Conservation (phyloP, 2,113 vertebrate species). For the Sorex fumeus region DNA sequence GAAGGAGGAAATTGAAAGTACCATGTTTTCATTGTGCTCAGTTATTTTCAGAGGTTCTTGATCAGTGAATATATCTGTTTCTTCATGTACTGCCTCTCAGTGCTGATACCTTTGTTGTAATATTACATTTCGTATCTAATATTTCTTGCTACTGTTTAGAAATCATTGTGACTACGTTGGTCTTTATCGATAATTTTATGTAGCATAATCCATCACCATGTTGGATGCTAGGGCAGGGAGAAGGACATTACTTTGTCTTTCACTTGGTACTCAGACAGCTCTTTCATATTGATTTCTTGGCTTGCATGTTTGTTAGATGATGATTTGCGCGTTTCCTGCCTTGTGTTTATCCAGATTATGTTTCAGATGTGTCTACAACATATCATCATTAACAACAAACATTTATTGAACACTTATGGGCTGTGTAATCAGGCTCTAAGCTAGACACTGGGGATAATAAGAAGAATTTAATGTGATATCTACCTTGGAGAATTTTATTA, state of each 20-base stretch:
- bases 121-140: slow-evolving; percentile 63
- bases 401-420: slow-evolving; percentile 76
- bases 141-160: slow-evolving; percentile 62
- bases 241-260: slow-evolving; percentile 84
- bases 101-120: slow-evolving; percentile 39
- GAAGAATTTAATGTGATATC: slow-evolving; percentile 56
- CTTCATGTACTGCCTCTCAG: background rate
- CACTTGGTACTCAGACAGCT: slow-evolving; percentile 79
- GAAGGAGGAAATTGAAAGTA: slow-evolving; percentile 39
- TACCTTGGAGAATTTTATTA: slow-evolving; percentile 49
- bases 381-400: slow-evolving; percentile 75
- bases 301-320: slow-evolving; percentile 86
- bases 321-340: slow-evolving; percentile 88
- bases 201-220: slow-evolving; percentile 77
- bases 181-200: slow-evolving; percentile 82
- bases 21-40: slow-evolving; percentile 17
- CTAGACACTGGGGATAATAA: slow-evolving; percentile 61
- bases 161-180: slow-evolving; percentile 74
- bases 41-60: slow-evolving; percentile 43
- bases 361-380: slow-evolving; percentile 69
- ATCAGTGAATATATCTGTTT: slow-evolving; percentile 24
- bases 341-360: slow-evolving; percentile 77
- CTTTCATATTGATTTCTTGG: slow-evolving; percentile 88
- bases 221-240: slow-evolving; percentile 75
- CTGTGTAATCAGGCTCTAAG: slow-evolving; percentile 49